These are phyloP conservation scores for Hucho hucho DNA, from an alignment of 2,113 vertebrate species.

Conservation along the genomic window DNA sequence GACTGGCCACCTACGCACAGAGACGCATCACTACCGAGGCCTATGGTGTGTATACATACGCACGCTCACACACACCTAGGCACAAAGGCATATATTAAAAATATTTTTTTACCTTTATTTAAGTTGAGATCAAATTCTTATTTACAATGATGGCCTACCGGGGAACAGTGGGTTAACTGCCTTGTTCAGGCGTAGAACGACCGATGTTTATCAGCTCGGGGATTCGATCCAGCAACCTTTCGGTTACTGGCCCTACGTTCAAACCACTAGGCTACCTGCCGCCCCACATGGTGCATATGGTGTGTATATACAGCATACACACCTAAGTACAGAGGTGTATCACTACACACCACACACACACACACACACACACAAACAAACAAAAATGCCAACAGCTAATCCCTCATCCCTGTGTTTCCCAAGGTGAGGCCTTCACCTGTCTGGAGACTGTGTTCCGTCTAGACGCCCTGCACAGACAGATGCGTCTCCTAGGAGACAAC, in stretches of 20 bases:
- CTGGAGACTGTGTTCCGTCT: constrained; percentile 92
- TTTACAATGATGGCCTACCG: too few species aligned
- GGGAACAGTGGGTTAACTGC: too few species aligned
- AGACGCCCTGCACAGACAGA: constrained; percentile 92
- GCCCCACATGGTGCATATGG: too few species aligned
- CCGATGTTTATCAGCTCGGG: too few species aligned
- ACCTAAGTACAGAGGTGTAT: background rate
- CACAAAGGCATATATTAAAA: background rate
- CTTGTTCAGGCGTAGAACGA: too few species aligned
- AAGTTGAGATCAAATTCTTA: too few species aligned
- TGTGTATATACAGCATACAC: background rate
- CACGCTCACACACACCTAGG: background rate
- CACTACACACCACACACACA: constrained; percentile 5
- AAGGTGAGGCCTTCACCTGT: constrained; percentile 93
- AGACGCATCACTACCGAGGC: constrained; percentile 91
- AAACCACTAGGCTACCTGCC: too few species aligned
- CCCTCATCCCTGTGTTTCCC: background rate
- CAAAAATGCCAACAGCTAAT: background rate
- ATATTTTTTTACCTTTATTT: too few species aligned
- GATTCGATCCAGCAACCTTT: too few species aligned
- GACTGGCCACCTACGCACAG: constrained; percentile 94
- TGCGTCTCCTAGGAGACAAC: constrained; percentile 93
- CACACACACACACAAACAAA: background rate
- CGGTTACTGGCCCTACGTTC: too few species aligned
- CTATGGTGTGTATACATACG: constrained; percentile 73